Evolutionary conservation across 2,797 vertebrate species (phyloP), one percentile per base, ranked within the genome.

Genomic region (Morus bassanus): DNA sequence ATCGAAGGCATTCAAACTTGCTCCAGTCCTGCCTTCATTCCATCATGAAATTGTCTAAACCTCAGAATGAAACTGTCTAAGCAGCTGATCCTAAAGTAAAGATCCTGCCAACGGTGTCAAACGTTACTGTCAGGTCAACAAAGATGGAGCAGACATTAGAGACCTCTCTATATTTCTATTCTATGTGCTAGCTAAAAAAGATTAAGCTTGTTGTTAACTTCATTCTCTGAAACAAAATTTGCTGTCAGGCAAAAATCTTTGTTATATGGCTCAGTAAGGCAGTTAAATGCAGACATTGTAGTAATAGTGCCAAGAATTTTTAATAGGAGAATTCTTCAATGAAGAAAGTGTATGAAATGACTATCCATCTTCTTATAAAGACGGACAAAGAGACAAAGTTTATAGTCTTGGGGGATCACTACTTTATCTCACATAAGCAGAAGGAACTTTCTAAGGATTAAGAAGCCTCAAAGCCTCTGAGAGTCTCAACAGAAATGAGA

Each of bases 371-470:
- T 77, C 33, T 51, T 74, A 56, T 24, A 69, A n/a, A 75, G 45
- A 75, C 68, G 41, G 69, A 68, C 64, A 81, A 73, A 73, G 22
- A 83, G 23, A 65, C 21, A 61, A 81, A 65, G 19, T 46, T 84
- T 76, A 21, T 50, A 75, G 50, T 54, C 64, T 59, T 81, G 50
- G 23, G 25, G n/a, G 53, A 88, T 86, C 76, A 75, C 24, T 89
- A 13, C 21, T 84, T 91, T 94, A 90, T 91, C 80, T 95, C 60
- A 57, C 50, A 50, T 31, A 75, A 86, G n/a, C 88, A 95, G 83
- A 91, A 94, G 74, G 35, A 87, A 18, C 21, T 96, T 91, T 91
- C 31, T 75, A 68, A 72, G 83, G 69, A 93, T 95, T 93, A 77
- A 80, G 53, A 90, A 72, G 33, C 18, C 57, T 84, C 64, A 84